Evolutionary conservation across 64 coral and sea anemone genomes (phyloP).

Genomic region (Montipora efflorescens): DNA sequence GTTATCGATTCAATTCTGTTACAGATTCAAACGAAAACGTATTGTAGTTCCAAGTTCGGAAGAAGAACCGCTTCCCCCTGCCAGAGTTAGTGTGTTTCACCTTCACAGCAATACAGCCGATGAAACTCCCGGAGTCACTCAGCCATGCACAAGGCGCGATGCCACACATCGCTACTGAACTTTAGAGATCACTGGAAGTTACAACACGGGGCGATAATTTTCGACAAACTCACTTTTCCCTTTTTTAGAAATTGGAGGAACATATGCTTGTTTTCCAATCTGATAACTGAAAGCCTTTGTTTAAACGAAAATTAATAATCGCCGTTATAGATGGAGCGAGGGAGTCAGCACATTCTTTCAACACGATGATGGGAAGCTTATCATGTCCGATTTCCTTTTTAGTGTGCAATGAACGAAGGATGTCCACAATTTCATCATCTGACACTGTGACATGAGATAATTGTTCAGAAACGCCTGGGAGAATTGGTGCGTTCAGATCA

Average conservation of each 20-base stretch:
- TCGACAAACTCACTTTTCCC: neutral
- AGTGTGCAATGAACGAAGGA: neutral
- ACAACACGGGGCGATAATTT: slow-evolving; percentile 2
- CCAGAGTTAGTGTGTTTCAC: too few relatives aligned
- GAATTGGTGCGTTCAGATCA: slow-evolving; percentile 12
- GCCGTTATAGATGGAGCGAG: slow-evolving; percentile 7
- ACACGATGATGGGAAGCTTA: neutral
- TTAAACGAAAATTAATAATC: neutral
- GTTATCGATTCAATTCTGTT: too few relatives aligned
- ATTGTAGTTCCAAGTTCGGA: too few relatives aligned
- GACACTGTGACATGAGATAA: slow-evolving; percentile 1
- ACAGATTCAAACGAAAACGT: too few relatives aligned
- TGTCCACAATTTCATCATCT: neutral
- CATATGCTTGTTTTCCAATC: neutral
- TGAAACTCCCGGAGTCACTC: too few relatives aligned
- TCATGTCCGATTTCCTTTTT: neutral
- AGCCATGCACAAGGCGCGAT: neutral
- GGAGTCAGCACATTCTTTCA: neutral
- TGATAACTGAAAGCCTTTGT: slow-evolving; percentile 14
- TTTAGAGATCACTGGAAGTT: neutral
- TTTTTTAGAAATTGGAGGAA: slow-evolving; percentile 17
- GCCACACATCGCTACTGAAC: neutral
- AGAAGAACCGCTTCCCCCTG: too few relatives aligned
- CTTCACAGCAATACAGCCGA: too few relatives aligned
- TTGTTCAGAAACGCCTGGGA: neutral